Evolutionary conservation across 2,797 vertebrate genomes (phyloP), one percentile per base, ranked within the genome.

Genomic region (Sphenopsis melanotis): DNA sequence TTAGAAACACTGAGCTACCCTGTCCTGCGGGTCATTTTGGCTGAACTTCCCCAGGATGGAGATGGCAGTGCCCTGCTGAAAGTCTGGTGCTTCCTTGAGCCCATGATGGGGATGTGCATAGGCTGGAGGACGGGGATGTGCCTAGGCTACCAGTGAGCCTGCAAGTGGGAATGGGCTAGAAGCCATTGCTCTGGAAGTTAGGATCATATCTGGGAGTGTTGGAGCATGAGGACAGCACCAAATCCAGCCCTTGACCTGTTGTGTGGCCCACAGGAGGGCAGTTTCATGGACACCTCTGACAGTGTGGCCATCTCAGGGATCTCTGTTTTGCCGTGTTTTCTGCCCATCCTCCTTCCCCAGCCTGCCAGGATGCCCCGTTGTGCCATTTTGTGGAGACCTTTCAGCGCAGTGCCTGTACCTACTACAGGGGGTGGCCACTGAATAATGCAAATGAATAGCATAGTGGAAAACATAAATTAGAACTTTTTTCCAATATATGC

Each of bases 121-220:
- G 23, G 47, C 36, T 41, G 36, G 8, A 50, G 36, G 30, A 12
- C 0, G 10, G 37, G 10, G 37, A 37, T 37, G 37, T 37, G 37
- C 37, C 37, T 37, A 37, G 37, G 23, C 14, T 2, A 4, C 8
- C 34, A 14, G 15, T 7, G 15, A 89, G 9, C 11, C 29, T 69
- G 15, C 7, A 41, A 42, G 41, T 19, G 21, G 19, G 15, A 41
- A 78, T 30, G 26, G 22, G 17, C 9, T 71, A 8, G 23, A 56
- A 90, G 19, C 8, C 36, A 4, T 55, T 63, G n/a, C 12, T 70
- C 9, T n/a, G 32, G 21, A n/a, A 61, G 21, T 41, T 29, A 53
- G 26, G 19, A 11, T 19, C 0, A 0, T 37, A 37, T 17, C 37
- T 34, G 17, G 8, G 29, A 6, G 3, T 12, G 13, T 6, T 7